Base-by-base conservation (phyloP, 2,797 vertebrate species). In the Toxotes lorentzi region DNA sequence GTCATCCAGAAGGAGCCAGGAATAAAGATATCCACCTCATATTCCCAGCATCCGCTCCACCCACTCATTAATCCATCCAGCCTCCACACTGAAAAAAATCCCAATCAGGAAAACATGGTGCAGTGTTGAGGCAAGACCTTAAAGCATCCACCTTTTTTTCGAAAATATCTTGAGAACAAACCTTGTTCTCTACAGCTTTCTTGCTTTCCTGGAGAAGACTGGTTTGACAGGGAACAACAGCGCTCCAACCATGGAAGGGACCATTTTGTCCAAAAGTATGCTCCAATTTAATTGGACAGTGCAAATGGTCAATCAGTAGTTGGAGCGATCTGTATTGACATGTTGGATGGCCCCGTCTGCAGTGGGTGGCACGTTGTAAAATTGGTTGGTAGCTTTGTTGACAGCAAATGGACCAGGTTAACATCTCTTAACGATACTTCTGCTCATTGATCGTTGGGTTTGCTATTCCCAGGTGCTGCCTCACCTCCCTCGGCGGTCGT, bases 381-480 rank as follows among this genome's bases (percentile, higher is more conserved):
- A 82, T 70, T 57, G 43, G 65, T 81, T 72, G 75, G 79, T 73
- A 61, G 84, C 76, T 82, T 74, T 65, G 80, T 81, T 53, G 34
- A 72, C 61, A 72, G 58, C 40, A 75, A 76, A 77, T 62, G 43
- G 61, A 74, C 70, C 45, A 16, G 30, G 66, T 53, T 30, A 43
- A 71, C 67, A 9, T 65, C 74, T 27, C 19, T 40, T 58, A 23
- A 38, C n/a, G 51, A 32, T 23, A 21, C 51, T 61, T 84, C 69
- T 35, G 2, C 73, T 94, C 91, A 95, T 43, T 95, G 94, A 68
- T 94, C 91, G n/a, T 74, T 89, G 75, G 89, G 61, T 89, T 90
- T 94, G 62, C 89, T 76, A 2, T 70, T 74, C 45, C 76, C 81
- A 1, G 82, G 34, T 1, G 58, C 24, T 0, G 24, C 32, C 5